phyloP scores from a whole-genome alignment of 2,113 vertebrate genomes.

The Empidonax alnorum region DNA sequence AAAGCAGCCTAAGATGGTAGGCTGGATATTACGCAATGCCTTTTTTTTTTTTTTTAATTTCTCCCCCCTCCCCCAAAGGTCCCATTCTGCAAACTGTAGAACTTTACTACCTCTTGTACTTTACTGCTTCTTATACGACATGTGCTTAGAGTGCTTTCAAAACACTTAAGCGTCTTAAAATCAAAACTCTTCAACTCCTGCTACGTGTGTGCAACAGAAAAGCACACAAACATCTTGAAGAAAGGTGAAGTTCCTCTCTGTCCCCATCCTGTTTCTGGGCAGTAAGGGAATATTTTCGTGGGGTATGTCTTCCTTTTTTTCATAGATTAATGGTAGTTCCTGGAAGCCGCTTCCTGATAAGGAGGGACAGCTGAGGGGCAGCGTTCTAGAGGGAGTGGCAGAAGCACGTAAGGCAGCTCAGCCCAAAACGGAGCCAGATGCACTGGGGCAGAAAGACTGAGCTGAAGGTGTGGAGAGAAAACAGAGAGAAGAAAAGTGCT shows the following conservation, averaged over 20 bases:
- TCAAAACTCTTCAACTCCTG: not conserved
- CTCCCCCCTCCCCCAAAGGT: fast-evolving
- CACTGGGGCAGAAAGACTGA: not conserved
- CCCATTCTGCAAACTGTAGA: not conserved
- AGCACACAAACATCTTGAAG: not conserved
- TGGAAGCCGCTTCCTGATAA: not conserved
- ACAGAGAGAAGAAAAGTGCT: not conserved
- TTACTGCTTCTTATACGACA: not conserved
- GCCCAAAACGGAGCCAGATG: not conserved
- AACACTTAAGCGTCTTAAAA: not conserved
- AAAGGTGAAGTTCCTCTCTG: not conserved
- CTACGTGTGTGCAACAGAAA: not conserved
- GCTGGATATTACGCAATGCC: not conserved
- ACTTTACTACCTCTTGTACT: not conserved
- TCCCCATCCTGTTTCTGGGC: not conserved
- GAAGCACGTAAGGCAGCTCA: fast-evolving
- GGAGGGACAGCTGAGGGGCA: not conserved
- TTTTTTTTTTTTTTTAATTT: not conserved
- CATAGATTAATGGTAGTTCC: not conserved
- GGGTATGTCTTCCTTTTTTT: not conserved
- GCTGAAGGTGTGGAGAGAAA: not conserved
- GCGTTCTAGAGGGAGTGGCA: not conserved
- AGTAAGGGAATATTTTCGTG: not conserved
- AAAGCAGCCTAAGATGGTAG: not conserved
- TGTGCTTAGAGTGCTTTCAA: not conserved